Evolutionary conservation across 1,140 invertebrate genomes (phyloP).

Genomic region (Macrobrachium nipponense): DNA sequence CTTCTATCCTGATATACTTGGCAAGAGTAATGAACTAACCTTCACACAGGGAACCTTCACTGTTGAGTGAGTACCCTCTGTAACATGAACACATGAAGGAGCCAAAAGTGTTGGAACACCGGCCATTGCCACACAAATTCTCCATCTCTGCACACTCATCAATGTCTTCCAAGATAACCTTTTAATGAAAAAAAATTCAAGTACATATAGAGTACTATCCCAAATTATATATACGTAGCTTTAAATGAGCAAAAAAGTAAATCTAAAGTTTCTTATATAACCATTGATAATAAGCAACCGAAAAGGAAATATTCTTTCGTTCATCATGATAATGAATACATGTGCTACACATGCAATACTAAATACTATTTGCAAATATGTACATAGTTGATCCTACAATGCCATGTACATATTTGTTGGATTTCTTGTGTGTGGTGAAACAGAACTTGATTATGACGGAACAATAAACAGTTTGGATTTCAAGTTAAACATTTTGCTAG

Average conservation of each 20-base stretch:
- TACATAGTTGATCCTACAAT: too few species aligned
- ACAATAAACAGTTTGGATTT: too few species aligned
- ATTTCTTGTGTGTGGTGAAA: too few species aligned
- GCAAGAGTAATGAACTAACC: slow-evolving; percentile 70
- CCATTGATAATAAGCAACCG: not conserved
- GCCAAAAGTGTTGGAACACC: slow-evolving; percentile 91
- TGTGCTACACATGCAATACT: too few species aligned
- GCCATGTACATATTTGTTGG: too few species aligned
- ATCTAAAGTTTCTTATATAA: not conserved
- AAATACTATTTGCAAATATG: too few species aligned
- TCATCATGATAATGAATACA: too few species aligned
- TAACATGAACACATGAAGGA: slow-evolving; percentile 85
- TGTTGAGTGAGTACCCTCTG: slow-evolving; percentile 79
- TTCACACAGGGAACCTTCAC: slow-evolving; percentile 78
- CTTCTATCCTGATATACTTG: not conserved
- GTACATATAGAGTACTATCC: not conserved
- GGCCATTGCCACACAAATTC: slow-evolving; percentile 82
- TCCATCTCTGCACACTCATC: slow-evolving; percentile 87
- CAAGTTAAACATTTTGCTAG: too few species aligned
- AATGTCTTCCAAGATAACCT: slow-evolving; percentile 83
- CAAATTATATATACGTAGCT: not conserved
- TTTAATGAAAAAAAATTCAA: slow-evolving; percentile 12
- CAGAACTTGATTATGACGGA: too few species aligned
- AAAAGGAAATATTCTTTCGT: not conserved
- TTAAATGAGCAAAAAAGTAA: too few species aligned